Evolutionary conservation across 2,888 invertebrate genomes (phyloP).

Genomic region (Pinctada fucata): DNA sequence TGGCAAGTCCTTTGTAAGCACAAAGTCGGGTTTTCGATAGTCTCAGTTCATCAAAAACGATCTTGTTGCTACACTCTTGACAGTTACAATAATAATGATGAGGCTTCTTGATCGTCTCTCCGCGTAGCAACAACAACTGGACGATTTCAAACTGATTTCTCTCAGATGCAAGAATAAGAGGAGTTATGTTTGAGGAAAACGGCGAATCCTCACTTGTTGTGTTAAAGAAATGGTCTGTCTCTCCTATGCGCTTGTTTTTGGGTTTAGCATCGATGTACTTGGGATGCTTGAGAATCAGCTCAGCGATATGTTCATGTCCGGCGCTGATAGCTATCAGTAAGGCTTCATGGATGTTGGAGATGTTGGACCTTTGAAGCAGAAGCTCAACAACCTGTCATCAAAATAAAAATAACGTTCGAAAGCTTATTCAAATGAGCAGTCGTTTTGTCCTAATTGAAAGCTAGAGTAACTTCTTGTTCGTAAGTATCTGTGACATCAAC

Average conservation of each 20-base stretch:
- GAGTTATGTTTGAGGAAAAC: slow-evolving; percentile 68
- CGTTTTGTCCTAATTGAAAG: too few relatives aligned
- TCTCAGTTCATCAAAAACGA: slow-evolving; percentile 64
- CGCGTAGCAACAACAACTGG: slow-evolving; percentile 62
- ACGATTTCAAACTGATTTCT: slow-evolving; percentile 68
- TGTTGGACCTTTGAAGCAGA: slow-evolving; percentile 64
- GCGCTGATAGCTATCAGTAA: slow-evolving; percentile 68
- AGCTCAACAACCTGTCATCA: slow-evolving; percentile 62
- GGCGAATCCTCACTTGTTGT: slow-evolving; percentile 64
- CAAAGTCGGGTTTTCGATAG: slow-evolving; percentile 68
- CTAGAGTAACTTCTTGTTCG: too few relatives aligned
- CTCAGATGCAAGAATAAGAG: slow-evolving; percentile 67
- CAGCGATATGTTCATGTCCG: slow-evolving; percentile 71
- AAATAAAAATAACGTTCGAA: too few relatives aligned
- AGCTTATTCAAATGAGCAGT: too few relatives aligned
- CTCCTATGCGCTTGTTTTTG: slow-evolving; percentile 60
- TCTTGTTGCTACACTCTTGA: slow-evolving; percentile 63
- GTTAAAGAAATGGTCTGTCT: slow-evolving; percentile 63
- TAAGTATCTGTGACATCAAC: too few relatives aligned
- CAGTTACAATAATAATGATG: slow-evolving; percentile 73
- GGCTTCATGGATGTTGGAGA: slow-evolving; percentile 66
- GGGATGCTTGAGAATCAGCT: slow-evolving; percentile 69
- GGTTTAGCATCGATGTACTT: slow-evolving; percentile 62
- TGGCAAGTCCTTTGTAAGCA: slow-evolving; percentile 68
- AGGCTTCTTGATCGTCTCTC: slow-evolving; percentile 70